A percentile compares a stretch with the other conserved stretches of the same genome.
These are phyloP conservation scores for Lagocephalus sceleratus DNA, from an alignment of 2,797 vertebrate genomes.

Conservation along the genomic window DNA sequence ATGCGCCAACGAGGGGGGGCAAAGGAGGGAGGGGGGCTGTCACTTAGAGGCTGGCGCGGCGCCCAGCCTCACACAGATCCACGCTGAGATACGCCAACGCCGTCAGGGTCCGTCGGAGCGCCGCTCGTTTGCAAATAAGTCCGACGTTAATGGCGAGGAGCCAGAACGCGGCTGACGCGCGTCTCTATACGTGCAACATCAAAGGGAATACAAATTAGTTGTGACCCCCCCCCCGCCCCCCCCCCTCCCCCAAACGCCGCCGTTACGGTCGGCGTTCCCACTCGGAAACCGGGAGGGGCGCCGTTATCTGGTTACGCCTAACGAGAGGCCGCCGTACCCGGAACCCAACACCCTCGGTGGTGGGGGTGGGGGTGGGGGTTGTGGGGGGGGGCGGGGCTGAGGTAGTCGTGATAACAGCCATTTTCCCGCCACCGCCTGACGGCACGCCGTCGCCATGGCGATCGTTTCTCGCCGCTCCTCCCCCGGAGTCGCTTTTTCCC, in stretches of 20 bases:
- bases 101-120: conserved; percentile 55
- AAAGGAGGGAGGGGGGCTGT: conserved; percentile 55
- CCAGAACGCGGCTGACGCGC: conserved; percentile 29
- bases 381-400: too few relatives aligned
- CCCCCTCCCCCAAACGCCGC: conserved; percentile 33
- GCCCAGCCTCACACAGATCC: conserved; percentile 57
- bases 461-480: conserved; percentile 47
- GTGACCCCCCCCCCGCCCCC: conserved; percentile 15
- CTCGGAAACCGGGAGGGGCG: conserved; percentile 67
- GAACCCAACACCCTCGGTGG: conserved; percentile 58
- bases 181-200: conserved; percentile 25
- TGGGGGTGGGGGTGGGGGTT: too few relatives aligned
- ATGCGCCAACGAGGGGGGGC: conserved; percentile 71
- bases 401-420: too few relatives aligned
- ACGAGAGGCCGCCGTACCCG: conserved; percentile 62
- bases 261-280: conserved; percentile 44
- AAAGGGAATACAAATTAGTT: conserved; percentile 56
- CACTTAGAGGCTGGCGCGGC: conserved; percentile 70
- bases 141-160: conserved; percentile 30
- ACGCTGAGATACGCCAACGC: conserved; percentile 35
- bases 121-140: conserved; percentile 54
- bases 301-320: conserved; percentile 75
- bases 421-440: background rate
- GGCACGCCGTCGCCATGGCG: conserved; percentile 51
- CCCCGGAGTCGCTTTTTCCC: conserved; percentile 14